These are phyloP conservation scores for Spodoptera exigua DNA, from an alignment of 2,888 invertebrate genomes.

Conservation along the genomic window DNA sequence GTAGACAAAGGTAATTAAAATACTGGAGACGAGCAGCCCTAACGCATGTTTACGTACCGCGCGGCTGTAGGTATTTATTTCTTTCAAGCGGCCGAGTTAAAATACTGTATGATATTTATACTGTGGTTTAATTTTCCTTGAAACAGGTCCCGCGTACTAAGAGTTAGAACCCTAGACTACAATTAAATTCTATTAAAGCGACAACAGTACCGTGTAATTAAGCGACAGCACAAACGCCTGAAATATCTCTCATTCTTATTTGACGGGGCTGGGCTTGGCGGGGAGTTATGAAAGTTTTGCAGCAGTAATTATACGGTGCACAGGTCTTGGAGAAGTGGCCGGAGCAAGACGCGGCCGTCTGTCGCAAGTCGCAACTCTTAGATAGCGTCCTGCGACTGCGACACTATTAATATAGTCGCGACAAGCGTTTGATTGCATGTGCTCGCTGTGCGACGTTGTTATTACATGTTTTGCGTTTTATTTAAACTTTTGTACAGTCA, in stretches of 20 bases:
- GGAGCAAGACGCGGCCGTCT: conserved; percentile 53
- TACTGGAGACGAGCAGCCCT: too few species aligned
- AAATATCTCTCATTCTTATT: conserved; percentile 85
- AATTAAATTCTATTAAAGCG: conserved; percentile 87
- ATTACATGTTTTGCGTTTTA: conserved; percentile 69
- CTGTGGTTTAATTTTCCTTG: too few species aligned
- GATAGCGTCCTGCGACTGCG: conserved; percentile 79
- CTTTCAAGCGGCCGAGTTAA: too few species aligned
- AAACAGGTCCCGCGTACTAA: conserved; percentile 67
- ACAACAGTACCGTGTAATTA: conserved; percentile 82
- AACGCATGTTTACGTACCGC: too few species aligned
- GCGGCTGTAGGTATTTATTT: too few species aligned
- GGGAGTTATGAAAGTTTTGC: conserved; percentile 82
- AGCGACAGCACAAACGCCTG: conserved; percentile 77
- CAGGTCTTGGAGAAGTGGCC: conserved; percentile 56
- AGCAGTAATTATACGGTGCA: conserved; percentile 78
- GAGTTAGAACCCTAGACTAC: conserved; percentile 65
- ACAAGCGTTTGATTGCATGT: conserved; percentile 82
- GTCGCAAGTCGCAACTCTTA: conserved; percentile 64
- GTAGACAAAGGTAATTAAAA: too few species aligned
- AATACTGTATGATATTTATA: too few species aligned
- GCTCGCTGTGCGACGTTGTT: conserved; percentile 70
- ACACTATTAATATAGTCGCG: conserved; percentile 77
- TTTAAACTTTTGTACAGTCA: conserved; percentile 54
- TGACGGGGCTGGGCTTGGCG: conserved; percentile 65